phyloP scores from a whole-genome alignment of 1,140 invertebrate species.

The Acyrthosiphon pisum region DNA sequence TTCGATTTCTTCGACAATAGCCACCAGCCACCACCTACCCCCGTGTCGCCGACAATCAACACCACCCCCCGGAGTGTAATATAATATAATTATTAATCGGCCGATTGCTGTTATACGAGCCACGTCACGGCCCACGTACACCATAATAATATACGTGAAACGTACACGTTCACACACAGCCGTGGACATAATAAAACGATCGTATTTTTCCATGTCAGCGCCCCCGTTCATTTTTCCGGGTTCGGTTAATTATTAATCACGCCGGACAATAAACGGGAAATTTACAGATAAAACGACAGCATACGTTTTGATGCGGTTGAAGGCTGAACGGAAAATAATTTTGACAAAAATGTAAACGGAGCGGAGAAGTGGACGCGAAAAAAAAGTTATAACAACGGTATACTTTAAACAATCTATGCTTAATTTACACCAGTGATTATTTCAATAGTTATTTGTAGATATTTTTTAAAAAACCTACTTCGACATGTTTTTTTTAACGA shows the following conservation, averaged over 20 bases:
- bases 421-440: background rate
- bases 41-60: background rate
- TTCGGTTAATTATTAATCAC: background rate
- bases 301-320: background rate
- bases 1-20: slow-evolving; percentile 7
- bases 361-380: background rate
- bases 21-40: background rate
- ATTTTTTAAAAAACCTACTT: background rate
- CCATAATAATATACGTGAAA: background rate
- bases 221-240: background rate
- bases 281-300: background rate
- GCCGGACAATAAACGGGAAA: background rate
- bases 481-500: too few species aligned
- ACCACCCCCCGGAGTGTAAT: background rate
- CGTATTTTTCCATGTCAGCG: background rate
- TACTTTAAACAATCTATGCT: background rate
- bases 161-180: background rate
- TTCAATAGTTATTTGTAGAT: background rate
- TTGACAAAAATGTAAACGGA: background rate
- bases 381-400: background rate
- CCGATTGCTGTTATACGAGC: background rate
- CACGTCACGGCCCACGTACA: background rate
- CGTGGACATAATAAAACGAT: background rate
- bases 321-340: background rate
- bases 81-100: background rate